Evolutionary conservation across 2,113 vertebrate genomes (phyloP).

Genomic region (Sapayoa aenigma): DNA sequence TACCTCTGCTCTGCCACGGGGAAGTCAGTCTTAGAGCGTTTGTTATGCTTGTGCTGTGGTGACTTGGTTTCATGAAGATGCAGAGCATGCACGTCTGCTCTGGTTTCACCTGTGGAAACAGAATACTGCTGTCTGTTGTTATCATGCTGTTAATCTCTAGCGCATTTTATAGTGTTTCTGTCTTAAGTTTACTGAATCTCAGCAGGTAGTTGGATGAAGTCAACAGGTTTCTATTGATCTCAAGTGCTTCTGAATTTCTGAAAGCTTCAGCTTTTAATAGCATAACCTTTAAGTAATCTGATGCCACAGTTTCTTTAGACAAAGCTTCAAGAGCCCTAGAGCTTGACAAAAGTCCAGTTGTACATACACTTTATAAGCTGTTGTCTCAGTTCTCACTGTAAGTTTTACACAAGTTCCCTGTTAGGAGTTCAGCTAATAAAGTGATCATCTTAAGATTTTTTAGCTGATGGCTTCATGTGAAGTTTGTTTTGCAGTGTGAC

Average conservation of each 20-base stretch:
- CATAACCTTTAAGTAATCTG: background rate
- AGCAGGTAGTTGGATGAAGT: background rate
- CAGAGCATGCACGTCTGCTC: background rate
- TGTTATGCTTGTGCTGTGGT: background rate
- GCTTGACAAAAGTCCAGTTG: background rate
- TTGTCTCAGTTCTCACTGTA: background rate
- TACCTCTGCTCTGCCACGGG: background rate
- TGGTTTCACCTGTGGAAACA: background rate
- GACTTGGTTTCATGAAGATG: background rate
- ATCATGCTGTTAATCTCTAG: conserved; percentile 38
- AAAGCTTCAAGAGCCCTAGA: background rate
- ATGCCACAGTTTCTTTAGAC: background rate
- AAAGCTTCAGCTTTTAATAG: background rate
- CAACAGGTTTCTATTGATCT: background rate
- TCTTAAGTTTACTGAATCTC: conserved; percentile 21
- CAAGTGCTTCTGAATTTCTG: background rate
- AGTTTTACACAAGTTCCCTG: background rate
- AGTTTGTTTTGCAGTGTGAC: background rate
- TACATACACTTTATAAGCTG: accelerated
- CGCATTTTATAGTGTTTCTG: background rate
- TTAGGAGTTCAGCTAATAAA: background rate
- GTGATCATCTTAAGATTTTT: background rate
- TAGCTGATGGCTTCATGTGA: background rate
- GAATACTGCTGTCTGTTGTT: background rate
- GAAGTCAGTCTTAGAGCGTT: accelerated